Evolutionary conservation across 2,888 invertebrate genomes (phyloP).

Genomic region (Erebia aethiops): DNA sequence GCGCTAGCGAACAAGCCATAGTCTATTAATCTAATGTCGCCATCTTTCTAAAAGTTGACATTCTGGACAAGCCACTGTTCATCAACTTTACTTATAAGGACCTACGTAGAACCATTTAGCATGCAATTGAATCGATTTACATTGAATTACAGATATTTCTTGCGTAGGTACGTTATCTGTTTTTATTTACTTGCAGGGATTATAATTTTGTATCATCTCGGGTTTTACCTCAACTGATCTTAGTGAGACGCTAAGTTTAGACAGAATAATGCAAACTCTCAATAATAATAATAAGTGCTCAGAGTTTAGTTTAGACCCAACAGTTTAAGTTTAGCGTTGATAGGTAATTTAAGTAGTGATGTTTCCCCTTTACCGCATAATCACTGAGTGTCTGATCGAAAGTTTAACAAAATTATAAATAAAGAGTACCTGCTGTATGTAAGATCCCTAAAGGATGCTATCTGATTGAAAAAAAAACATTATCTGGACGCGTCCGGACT

Average conservation of each 20-base stretch:
- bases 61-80: constrained; percentile 33
- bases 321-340: too few species aligned
- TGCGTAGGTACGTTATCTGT: too few species aligned
- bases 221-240: too few species aligned
- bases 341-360: too few species aligned
- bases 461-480: constrained; percentile 16
- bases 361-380: neutral
- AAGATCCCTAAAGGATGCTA: constrained; percentile 11
- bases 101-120: constrained; percentile 29
- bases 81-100: constrained; percentile 24
- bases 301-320: too few species aligned
- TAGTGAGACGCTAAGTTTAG: too few species aligned
- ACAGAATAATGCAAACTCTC: too few species aligned
- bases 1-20: constrained; percentile 45
- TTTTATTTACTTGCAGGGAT: too few species aligned
- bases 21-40: constrained; percentile 55
- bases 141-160: constrained; percentile 11
- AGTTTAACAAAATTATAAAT: neutral
- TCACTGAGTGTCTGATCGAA: neutral
- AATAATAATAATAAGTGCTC: too few species aligned
- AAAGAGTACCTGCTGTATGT: constrained; percentile 5
- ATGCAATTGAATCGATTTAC: constrained; percentile 34
- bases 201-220: too few species aligned
- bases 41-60: constrained; percentile 54
- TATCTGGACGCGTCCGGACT: constrained; percentile 18